A percentile compares a stretch with the other conserved stretches of the same genome.
Evolutionary conservation across 30 jellyfish, hydroid and myxozoan genomes (phyloP).

Genomic region (Hydractinia echinata): DNA sequence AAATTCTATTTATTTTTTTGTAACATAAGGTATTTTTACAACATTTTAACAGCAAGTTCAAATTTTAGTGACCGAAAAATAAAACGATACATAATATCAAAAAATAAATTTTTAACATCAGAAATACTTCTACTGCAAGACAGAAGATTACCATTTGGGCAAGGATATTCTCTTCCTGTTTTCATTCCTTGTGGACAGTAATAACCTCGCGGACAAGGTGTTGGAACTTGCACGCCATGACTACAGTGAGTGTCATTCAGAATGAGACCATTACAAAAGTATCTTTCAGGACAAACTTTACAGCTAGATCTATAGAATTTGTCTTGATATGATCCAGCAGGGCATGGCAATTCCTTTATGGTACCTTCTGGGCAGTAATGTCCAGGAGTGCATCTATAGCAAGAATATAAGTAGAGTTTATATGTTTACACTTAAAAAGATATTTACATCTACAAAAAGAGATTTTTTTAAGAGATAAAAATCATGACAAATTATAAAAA

Average conservation of each 20-base stretch:
- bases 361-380: slow-evolving; percentile 85
- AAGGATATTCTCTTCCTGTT: slow-evolving; percentile 58
- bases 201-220: slow-evolving; percentile 70
- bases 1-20: too few relatives aligned
- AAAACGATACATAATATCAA: too few relatives aligned
- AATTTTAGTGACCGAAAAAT: too few relatives aligned
- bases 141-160: slow-evolving; percentile 58
- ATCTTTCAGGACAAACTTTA: slow-evolving; percentile 73
- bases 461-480: too few relatives aligned
- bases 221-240: slow-evolving; percentile 41
- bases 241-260: slow-evolving; percentile 59
- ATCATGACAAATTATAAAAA: too few relatives aligned
- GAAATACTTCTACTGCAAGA: too few relatives aligned
- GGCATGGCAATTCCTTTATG: slow-evolving; percentile 75
- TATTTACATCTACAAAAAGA: too few relatives aligned
- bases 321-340: slow-evolving; percentile 78
- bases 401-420: background rate
- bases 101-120: too few relatives aligned
- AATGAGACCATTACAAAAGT: slow-evolving; percentile 73
- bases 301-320: slow-evolving; percentile 56
- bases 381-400: slow-evolving; percentile 88
- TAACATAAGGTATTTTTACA: too few relatives aligned
- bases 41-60: too few relatives aligned
- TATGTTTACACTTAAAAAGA: too few relatives aligned
- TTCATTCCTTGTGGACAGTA: slow-evolving; percentile 75